These are phyloP conservation scores for Eubasilissa regina DNA, from an alignment of 1,140 invertebrate genomes.

Conservation along the genomic window DNA sequence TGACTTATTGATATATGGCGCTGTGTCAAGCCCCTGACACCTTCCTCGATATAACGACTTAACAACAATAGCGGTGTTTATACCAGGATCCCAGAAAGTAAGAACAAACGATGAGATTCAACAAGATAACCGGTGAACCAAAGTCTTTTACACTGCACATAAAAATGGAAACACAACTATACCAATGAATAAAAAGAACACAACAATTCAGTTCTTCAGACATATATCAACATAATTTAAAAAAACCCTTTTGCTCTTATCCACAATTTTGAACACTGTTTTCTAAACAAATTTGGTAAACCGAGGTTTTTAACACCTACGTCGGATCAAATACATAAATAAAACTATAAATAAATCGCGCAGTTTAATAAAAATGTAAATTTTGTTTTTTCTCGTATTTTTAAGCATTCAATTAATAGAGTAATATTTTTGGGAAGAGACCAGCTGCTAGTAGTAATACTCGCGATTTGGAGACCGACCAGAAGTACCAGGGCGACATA, in stretches of 20 bases:
- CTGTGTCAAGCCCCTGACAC: conserved; percentile 23
- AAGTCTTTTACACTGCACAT: not conserved
- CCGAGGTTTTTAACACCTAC: conserved; percentile 5
- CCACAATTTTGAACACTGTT: not conserved
- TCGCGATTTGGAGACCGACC: not conserved
- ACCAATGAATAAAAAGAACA: not conserved
- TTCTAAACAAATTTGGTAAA: not conserved
- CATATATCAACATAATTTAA: not conserved
- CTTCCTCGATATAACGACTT: conserved; percentile 38
- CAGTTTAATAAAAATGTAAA: not conserved
- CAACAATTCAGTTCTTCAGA: not conserved
- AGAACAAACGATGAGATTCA: conserved; percentile 31
- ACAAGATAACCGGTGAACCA: not conserved
- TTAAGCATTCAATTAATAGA: not conserved
- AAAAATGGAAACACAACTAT: not conserved
- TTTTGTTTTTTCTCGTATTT: not conserved
- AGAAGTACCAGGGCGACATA: conserved; percentile 18
- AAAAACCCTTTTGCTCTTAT: not conserved
- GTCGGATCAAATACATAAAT: not conserved
- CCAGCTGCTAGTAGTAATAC: not conserved
- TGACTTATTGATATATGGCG: conserved; percentile 39
- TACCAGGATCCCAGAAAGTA: conserved; percentile 6
- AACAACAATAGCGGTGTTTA: conserved; percentile 35
- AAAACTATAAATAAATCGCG: not conserved
- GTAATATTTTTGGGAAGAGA: not conserved